A percentile compares a stretch with the other conserved stretches of the same genome.
These are phyloP conservation scores for Oreochromis grahami DNA, from an alignment of 2,797 vertebrate genomes.

Conservation along the genomic window DNA sequence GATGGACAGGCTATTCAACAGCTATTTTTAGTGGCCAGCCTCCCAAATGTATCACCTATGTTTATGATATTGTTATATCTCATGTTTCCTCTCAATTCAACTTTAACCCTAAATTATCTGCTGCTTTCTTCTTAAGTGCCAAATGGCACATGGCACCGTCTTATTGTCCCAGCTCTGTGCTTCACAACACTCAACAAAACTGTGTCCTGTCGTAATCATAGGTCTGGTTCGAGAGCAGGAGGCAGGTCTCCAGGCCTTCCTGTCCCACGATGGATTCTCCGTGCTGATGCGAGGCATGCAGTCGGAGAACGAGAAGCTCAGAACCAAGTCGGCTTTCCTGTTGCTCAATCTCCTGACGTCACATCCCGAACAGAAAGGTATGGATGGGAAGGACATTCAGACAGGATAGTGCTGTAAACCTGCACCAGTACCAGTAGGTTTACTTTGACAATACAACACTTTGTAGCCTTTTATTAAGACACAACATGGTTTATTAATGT, in stretches of 20 bases:
- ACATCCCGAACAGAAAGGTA: constrained; percentile 88
- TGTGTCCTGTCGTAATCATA: constrained; percentile 29
- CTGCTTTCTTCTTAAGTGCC: neutral
- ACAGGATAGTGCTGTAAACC: neutral
- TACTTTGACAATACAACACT: neutral
- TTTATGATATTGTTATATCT: neutral
- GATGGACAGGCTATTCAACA: neutral
- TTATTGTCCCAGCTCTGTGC: neutral
- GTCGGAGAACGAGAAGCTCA: constrained; percentile 82
- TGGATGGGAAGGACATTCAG: neutral
- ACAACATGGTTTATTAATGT: neutral
- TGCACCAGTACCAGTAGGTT: neutral
- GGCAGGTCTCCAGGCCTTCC: constrained; percentile 80
- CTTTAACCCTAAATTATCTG: neutral
- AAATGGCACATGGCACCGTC: neutral
- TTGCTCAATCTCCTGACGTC: constrained; percentile 85
- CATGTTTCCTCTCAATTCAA: neutral
- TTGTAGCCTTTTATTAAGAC: neutral
- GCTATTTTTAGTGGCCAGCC: neutral
- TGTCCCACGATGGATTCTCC: constrained; percentile 85
- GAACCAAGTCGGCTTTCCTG: constrained; percentile 88
- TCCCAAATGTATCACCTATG: accelerated
- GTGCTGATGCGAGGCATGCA: constrained; percentile 91
- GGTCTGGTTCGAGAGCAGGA: constrained; percentile 90
- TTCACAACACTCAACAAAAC: neutral